Evolutionary conservation across 2,888 invertebrate species (phyloP).

Genomic region (Noctua pronuba): DNA sequence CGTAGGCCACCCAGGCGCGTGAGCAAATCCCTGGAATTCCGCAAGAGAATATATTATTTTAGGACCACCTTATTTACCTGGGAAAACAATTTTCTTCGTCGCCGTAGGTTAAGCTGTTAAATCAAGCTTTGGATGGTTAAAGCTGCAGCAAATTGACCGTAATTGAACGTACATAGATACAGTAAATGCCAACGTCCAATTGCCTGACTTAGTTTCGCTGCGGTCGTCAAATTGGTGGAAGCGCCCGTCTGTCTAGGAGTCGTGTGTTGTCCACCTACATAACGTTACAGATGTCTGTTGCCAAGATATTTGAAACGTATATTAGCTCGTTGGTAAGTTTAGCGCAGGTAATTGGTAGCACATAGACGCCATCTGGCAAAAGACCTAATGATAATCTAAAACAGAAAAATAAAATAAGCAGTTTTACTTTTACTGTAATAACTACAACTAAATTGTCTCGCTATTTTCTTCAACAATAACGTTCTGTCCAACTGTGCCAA

Average conservation of each 20-base stretch:
- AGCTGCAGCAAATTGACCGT: slow-evolving; percentile 12
- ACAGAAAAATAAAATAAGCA: slow-evolving; percentile 28
- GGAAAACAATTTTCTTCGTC: slow-evolving; percentile 5
- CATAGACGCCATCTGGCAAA: background rate
- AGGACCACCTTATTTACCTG: slow-evolving; percentile 9
- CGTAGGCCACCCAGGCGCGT: slow-evolving; percentile 35
- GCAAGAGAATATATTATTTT: slow-evolving; percentile 42
- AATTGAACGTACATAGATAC: slow-evolving; percentile 36
- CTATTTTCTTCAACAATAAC: slow-evolving; percentile 28
- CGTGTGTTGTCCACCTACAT: slow-evolving; percentile 15
- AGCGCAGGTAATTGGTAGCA: slow-evolving; percentile 9
- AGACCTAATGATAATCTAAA: background rate
- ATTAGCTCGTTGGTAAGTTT: slow-evolving; percentile 2
- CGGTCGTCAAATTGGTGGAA: slow-evolving; percentile 44
- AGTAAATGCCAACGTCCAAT: slow-evolving; percentile 17
- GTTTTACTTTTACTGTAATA: slow-evolving; percentile 7
- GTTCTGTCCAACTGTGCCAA: slow-evolving; percentile 28
- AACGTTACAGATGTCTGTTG: slow-evolving; percentile 1
- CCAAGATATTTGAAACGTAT: slow-evolving; percentile 13
- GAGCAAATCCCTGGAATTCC: slow-evolving; percentile 12
- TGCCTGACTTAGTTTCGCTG: slow-evolving; percentile 33
- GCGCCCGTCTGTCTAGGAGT: slow-evolving; percentile 50
- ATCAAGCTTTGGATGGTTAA: slow-evolving; percentile 10
- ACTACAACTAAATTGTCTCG: slow-evolving; percentile 20
- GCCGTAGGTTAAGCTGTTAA: background rate